These are phyloP conservation scores for Vidua macroura DNA, from an alignment of 2,113 vertebrate species.

Conservation along the genomic window DNA sequence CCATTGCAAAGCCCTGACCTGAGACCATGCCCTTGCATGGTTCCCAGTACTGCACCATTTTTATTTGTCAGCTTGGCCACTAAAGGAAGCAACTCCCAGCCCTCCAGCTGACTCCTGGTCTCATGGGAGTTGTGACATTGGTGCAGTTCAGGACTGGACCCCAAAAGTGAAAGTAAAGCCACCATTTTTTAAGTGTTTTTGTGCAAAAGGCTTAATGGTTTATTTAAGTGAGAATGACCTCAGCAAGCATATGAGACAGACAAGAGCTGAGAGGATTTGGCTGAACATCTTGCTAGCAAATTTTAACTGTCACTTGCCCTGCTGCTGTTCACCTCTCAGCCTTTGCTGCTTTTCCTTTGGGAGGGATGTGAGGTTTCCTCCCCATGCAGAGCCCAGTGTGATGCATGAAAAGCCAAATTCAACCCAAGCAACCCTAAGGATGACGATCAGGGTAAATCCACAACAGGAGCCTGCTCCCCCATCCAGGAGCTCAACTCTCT, in stretches of 20 bases:
- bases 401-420: background rate
- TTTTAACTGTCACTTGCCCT: accelerated
- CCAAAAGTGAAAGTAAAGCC: background rate
- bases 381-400: background rate
- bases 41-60: background rate
- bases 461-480: background rate
- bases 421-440: accelerated
- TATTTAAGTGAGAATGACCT: background rate
- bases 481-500: background rate
- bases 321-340: background rate
- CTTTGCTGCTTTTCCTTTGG: background rate
- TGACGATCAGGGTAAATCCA: background rate
- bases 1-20: background rate
- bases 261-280: background rate
- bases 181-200: background rate
- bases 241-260: background rate
- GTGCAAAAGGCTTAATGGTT: background rate
- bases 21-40: background rate
- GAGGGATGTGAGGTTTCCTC: background rate
- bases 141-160: background rate
- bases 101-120: background rate
- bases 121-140: background rate
- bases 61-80: background rate
- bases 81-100: background rate
- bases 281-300: background rate